Evolutionary conservation across 2,113 vertebrate genomes (phyloP).

Genomic region (Corythornis cristatus): DNA sequence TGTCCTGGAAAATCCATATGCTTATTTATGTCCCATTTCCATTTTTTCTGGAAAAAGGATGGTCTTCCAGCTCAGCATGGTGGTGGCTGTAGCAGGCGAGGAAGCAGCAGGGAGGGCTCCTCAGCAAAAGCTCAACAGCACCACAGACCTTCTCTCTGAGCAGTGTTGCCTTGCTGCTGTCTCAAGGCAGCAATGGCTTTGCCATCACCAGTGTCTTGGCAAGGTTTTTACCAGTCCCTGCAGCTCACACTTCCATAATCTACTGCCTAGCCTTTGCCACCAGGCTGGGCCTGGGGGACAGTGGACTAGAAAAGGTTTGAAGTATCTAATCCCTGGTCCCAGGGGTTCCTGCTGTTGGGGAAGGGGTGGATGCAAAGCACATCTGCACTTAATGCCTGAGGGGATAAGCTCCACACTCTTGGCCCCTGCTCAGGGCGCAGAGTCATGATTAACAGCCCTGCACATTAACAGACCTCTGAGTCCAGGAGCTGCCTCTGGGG

Average conservation of each 20-base stretch:
- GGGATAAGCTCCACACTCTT: rapidly evolving
- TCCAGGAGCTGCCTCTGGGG: background rate
- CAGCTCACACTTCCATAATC: rapidly evolving
- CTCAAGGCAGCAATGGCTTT: rapidly evolving
- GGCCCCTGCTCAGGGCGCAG: background rate
- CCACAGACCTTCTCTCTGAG: background rate
- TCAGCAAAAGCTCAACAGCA: background rate
- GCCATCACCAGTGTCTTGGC: background rate
- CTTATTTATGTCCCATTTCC: background rate
- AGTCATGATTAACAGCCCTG: background rate
- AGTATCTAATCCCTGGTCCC: background rate
- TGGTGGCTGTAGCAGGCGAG: background rate
- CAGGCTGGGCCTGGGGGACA: background rate
- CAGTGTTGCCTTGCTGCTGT: background rate
- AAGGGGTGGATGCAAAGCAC: background rate
- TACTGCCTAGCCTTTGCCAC: background rate
- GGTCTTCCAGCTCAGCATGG: background rate
- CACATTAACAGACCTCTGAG: background rate
- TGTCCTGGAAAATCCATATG: background rate
- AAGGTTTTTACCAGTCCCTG: rapidly evolving
- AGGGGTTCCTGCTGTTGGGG: rapidly evolving
- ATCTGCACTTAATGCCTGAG: background rate
- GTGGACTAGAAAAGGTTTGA: background rate
- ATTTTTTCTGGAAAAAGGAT: background rate
- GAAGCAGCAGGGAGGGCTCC: background rate